phyloP scores from a whole-genome alignment of 2,888 invertebrate species.

The Tenthredo amoena region DNA sequence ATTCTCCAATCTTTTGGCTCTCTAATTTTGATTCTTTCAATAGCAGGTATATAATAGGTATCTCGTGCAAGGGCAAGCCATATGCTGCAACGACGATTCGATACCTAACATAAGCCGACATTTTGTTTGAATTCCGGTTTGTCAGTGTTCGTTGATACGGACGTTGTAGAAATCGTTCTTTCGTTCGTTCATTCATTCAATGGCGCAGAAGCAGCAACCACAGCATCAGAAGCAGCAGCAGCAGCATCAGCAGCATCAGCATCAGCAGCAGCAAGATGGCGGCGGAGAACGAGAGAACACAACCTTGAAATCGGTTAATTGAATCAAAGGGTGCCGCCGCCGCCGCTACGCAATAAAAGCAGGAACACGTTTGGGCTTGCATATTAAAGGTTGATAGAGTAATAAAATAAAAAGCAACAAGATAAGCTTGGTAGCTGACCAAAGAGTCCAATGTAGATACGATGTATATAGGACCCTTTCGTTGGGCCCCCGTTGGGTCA shows the following conservation, averaged over 20 bases:
- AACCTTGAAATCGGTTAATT: slow-evolving; percentile 73
- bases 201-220: slow-evolving; percentile 9
- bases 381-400: slow-evolving; percentile 72
- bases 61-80: not conserved
- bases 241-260: not conserved
- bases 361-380: slow-evolving; percentile 70
- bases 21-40: not conserved
- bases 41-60: slow-evolving; percentile 5
- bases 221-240: not conserved
- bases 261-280: slow-evolving; percentile 43
- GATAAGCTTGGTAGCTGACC: slow-evolving; percentile 54
- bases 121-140: slow-evolving; percentile 32
- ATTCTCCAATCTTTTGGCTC: slow-evolving; percentile 9
- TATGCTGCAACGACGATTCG: slow-evolving; percentile 2
- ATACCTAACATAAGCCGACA: slow-evolving; percentile 17
- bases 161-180: slow-evolving; percentile 7
- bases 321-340: slow-evolving; percentile 77
- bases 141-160: not conserved
- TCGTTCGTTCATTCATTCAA: slow-evolving; percentile 31
- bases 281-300: slow-evolving; percentile 63
- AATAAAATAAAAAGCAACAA: slow-evolving; percentile 72
- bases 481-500: slow-evolving; percentile 16
- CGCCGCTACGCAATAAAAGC: slow-evolving; percentile 75
- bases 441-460: slow-evolving; percentile 47
- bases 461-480: not conserved